Conservation (phyloP, 2,113 vertebrate species). For the Gavialis gangeticus region DNA sequence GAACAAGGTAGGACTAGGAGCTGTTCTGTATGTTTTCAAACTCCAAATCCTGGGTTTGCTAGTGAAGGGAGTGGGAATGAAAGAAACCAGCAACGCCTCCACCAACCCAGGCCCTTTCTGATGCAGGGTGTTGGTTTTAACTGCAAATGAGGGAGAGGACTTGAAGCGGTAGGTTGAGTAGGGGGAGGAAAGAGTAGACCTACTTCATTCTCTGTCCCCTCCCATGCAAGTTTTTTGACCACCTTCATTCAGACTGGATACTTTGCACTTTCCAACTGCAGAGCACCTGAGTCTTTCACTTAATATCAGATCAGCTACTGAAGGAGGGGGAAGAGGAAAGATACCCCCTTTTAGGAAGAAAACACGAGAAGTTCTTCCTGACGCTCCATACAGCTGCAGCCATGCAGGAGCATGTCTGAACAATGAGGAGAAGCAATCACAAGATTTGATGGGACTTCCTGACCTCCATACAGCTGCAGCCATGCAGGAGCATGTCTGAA, state of each 20-base stretch:
- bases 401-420: background rate
- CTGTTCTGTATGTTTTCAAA: no score
- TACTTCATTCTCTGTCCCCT: background rate
- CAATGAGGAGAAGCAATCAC: background rate
- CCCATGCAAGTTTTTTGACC: fast-evolving
- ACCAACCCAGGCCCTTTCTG: background rate
- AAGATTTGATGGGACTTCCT: background rate
- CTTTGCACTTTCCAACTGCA: background rate
- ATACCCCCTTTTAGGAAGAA: background rate
- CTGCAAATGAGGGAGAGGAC: background rate
- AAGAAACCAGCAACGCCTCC: background rate
- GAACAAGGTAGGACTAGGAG: background rate
- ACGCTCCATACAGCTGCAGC: background rate
- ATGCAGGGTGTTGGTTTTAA: no score
- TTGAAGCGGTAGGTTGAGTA: background rate
- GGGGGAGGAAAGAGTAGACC: background rate
- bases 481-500: background rate
- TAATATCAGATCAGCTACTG: background rate
- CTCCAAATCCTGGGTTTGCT: background rate
- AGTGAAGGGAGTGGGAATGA: background rate
- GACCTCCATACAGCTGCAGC: no score
- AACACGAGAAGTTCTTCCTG: background rate
- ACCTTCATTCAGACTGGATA: fast-evolving
- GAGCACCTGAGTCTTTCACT: background rate
- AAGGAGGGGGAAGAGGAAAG: background rate